Base-by-base conservation (phyloP, 2,797 vertebrate species). In the Mustela erminea region DNA sequence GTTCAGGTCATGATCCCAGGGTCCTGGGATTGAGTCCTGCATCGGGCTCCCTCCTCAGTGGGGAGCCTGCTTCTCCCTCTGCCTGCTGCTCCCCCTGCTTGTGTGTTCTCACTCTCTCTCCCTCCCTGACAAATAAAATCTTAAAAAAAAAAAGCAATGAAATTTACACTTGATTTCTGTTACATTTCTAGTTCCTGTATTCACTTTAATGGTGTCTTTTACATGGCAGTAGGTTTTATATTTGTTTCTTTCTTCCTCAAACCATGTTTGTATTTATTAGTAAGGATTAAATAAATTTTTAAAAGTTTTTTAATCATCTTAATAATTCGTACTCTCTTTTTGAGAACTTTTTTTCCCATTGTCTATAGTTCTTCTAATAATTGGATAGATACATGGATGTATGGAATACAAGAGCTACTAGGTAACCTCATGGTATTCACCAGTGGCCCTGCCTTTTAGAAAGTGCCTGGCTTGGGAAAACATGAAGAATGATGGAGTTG, bases 141-240 rank as follows among this genome's bases (percentile, higher is more conserved):
- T 66, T 66, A n/a, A 58, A 58, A 58, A 58, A 54, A 54, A 7
- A 32, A 43, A 38, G 66, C 52, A 88, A 62, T 68, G 58, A 90
- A 56, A 92, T 77, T 93, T 95, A 93, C 4, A 15, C 25, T 94
- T 78, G 68, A 90, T 90, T 95, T 94, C 93, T 78, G 43, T 90
- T 62, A 95, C 10, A 77, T 90, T 87, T 86, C 46, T 95, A 56
- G 70, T 93, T 96, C 74, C 13, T 89, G 0, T 84, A 52, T 93
- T 93, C 29, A 90, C 46, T 41, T 27, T 86, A 74, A 29, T 95
- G 70, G 21, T 93, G 13, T 78, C 74, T 93, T 96, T 81, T 84
- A 41, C 4, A 58, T 49, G 56, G 41, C 90, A 27, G 18, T 72
- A 90, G 74, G 29, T 83, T 80, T 90, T 58, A 78, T 82, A 54